Base-by-base conservation (phyloP, 1,140 invertebrate species). In the Macrocentrus cingulum region DNA sequence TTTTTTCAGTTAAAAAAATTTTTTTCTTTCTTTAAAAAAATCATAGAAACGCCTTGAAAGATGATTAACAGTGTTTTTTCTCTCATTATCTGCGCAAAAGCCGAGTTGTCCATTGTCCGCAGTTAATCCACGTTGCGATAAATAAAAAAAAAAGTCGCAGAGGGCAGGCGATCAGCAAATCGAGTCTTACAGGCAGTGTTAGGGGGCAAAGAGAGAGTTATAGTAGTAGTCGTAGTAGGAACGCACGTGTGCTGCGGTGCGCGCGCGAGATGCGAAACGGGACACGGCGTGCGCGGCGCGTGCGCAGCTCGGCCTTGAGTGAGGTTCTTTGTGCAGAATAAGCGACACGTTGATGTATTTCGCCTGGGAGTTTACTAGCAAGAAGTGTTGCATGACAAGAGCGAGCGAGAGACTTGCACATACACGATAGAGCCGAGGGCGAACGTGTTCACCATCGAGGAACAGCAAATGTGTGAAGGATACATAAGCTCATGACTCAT, bases 321-420 rank as follows among this genome's bases (percentile, higher is more conserved):
- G 69, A 62, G 75, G 70, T 72, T 79, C 76, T 79, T 79, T 79
- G 76, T 77, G 75, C 67, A 39, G 37, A 57, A 57, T 29, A 29
- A 56, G 25, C 42, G 44, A 56, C 37, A 23, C 25, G 25, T 29
- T 29, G 25, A 29, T 52, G 18, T 36, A 52, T 39, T 34, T 34
- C 8, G 9, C 32, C 25, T 29, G 25, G 9, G 25, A 29, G 25
- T 29, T 29, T 5, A 5, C 25, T 9, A 29, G 16, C 42, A 18
- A 19, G 16, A 15, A 44, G 25, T 29, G 9, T 29, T 29, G 25
- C 25, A 29, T 16, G n/a, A 11, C 20, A 48, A 48, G 2, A 68
- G 62, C 58, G 53, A 62, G 64, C 63, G 60, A 66, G 64, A 51
- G 51, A 22, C 41, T 57, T 60, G 60, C 57, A 63, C 60, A 62